Conservation (phyloP, 2,888 invertebrate genomes). For the Pyrrhosoma nymphula region DNA sequence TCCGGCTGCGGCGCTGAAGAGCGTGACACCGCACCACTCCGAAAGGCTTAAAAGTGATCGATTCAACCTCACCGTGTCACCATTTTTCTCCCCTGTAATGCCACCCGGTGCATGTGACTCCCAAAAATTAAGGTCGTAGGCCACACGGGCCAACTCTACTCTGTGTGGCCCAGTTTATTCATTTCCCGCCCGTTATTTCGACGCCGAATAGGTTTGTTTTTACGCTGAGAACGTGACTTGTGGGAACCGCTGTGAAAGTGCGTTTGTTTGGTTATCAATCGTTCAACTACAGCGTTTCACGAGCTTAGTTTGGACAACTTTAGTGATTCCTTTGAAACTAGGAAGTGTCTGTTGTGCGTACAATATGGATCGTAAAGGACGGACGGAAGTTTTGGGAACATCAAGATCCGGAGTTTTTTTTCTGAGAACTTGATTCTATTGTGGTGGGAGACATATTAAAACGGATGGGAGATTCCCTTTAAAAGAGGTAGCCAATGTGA, state of each 20-base stretch:
- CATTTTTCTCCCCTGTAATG: not conserved
- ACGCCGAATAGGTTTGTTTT: not conserved
- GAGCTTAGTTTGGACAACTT: not conserved
- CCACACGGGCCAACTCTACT: not conserved
- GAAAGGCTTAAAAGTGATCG: not conserved
- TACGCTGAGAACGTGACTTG: no score
- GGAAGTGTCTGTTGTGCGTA: not conserved
- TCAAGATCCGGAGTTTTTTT: not conserved
- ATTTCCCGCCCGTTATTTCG: not conserved
- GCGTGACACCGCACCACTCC: not conserved
- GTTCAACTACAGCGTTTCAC: no score
- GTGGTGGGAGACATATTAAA: not conserved
- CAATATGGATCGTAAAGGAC: not conserved
- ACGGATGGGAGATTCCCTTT: not conserved
- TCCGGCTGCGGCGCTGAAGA: not conserved
- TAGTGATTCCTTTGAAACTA: not conserved
- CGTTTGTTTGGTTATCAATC: no score
- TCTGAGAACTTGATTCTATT: not conserved
- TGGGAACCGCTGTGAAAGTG: no score
- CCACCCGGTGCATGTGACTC: not conserved
- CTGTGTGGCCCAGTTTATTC: not conserved
- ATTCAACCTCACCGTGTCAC: not conserved
- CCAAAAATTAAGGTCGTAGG: not conserved
- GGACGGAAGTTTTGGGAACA: not conserved
- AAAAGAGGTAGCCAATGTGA: constrained; percentile 16